phyloP scores from a whole-genome alignment of 2,888 invertebrate genomes.

The Teinopalpus imperialis region DNA sequence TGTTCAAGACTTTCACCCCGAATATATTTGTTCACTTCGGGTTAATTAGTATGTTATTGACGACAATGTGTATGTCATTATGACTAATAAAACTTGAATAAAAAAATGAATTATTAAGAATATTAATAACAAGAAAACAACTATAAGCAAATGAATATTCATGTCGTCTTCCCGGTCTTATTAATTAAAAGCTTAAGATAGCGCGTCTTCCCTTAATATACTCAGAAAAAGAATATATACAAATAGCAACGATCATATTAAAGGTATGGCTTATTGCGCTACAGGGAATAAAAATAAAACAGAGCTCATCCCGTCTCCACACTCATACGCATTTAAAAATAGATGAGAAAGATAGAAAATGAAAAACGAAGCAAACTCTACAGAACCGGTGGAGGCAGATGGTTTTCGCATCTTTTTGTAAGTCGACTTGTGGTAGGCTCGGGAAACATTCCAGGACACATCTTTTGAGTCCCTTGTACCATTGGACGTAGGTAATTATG shows the following conservation, averaged over 20 bases:
- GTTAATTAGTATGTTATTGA: too few relatives aligned
- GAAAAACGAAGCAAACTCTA: conserved; percentile 44
- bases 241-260: neutral
- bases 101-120: too few relatives aligned
- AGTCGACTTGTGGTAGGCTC: conserved; percentile 36
- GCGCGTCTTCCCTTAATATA: too few relatives aligned
- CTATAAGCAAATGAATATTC: too few relatives aligned
- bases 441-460: conserved; percentile 65
- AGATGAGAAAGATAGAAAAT: conserved; percentile 62
- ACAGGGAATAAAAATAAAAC: conserved; percentile 42
- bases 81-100: too few relatives aligned
- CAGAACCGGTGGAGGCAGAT: conserved; percentile 69
- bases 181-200: too few relatives aligned
- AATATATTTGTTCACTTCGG: neutral
- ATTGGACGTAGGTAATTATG: conserved; percentile 21
- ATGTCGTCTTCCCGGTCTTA: too few relatives aligned
- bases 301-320: conserved; percentile 27
- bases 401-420: conserved; percentile 58
- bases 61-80: too few relatives aligned
- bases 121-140: too few relatives aligned
- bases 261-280: conserved; percentile 22
- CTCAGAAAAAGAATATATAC: too few relatives aligned
- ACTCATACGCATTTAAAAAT: conserved; percentile 52
- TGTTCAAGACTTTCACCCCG: too few relatives aligned
- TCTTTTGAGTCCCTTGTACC: conserved; percentile 28